Evolutionary conservation across 2,888 invertebrate species (phyloP).

Genomic region (Unio pictorum): DNA sequence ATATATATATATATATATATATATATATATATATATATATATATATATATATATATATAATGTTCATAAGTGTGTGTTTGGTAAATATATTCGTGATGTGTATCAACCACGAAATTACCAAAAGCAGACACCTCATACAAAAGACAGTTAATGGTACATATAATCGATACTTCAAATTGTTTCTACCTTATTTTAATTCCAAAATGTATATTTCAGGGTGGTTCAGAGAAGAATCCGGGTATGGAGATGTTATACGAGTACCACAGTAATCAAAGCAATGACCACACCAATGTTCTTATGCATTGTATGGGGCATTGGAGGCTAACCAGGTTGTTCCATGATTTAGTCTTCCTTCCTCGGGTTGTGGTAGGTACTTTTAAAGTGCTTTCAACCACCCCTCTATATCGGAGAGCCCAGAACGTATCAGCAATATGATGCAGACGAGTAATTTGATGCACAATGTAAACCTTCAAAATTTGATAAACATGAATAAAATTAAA

Average conservation of each 20-base stretch:
- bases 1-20: too few species aligned
- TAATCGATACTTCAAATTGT: background rate
- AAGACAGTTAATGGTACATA: too few species aligned
- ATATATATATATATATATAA: background rate
- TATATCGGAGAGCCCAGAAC: too few species aligned
- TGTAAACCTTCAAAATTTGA: too few species aligned
- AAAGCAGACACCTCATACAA: background rate
- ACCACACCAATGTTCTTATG: slow-evolving; percentile 63
- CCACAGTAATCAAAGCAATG: slow-evolving; percentile 66
- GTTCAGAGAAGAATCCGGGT: slow-evolving; percentile 48
- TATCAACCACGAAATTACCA: background rate
- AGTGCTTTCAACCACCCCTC: too few species aligned
- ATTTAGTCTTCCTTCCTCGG: slow-evolving; percentile 59
- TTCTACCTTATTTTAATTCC: background rate
- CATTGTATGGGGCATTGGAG: slow-evolving; percentile 67
- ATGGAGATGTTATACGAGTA: slow-evolving; percentile 65
- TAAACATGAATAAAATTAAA: too few species aligned
- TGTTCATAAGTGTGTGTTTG: background rate
- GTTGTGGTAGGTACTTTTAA: slow-evolving; percentile 50
- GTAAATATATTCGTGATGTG: background rate
- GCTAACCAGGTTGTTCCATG: slow-evolving; percentile 63
- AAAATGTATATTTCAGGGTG: slow-evolving; percentile 33
- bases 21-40: too few species aligned
- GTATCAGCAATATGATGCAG: too few species aligned
- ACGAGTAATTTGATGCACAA: too few species aligned